These are phyloP conservation scores for Gymnocypris eckloni DNA, from an alignment of 2,797 vertebrate genomes.

Conservation along the genomic window DNA sequence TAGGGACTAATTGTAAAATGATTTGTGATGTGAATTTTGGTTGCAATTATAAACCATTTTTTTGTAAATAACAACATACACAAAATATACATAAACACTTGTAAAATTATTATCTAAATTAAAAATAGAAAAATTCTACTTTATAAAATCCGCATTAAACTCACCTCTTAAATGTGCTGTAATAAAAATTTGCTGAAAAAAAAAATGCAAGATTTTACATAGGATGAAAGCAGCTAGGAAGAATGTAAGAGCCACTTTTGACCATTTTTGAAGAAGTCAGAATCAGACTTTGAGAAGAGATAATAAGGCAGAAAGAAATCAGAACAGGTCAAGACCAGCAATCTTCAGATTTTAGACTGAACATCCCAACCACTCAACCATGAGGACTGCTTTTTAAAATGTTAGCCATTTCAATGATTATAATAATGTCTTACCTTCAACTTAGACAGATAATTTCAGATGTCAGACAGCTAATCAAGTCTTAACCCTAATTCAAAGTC, in stretches of 20 bases:
- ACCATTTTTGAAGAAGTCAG: conserved; percentile 4
- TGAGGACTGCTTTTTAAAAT: conserved; percentile 4
- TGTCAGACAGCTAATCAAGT: conserved; percentile 19
- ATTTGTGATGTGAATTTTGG: background rate
- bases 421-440: conserved; percentile 3
- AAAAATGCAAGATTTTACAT: background rate
- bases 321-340: conserved; percentile 5
- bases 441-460: conserved; percentile 4
- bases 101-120: too few relatives aligned
- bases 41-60: background rate
- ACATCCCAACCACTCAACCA: conserved; percentile 12
- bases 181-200: too few relatives aligned
- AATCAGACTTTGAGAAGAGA: conserved; percentile 18
- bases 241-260: background rate
- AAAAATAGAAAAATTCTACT: too few relatives aligned
- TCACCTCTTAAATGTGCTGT: too few relatives aligned
- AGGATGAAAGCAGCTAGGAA: background rate
- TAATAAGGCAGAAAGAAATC: conserved; percentile 26
- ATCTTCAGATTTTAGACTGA: background rate
- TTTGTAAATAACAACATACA: background rate
- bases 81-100: too few relatives aligned
- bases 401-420: conserved; percentile 19
- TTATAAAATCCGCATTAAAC: too few relatives aligned
- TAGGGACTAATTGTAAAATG: background rate
- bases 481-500: background rate